These are phyloP conservation scores for Sycophila sp. DNA, from an alignment of 1,140 invertebrate species.

Conservation along the genomic window DNA sequence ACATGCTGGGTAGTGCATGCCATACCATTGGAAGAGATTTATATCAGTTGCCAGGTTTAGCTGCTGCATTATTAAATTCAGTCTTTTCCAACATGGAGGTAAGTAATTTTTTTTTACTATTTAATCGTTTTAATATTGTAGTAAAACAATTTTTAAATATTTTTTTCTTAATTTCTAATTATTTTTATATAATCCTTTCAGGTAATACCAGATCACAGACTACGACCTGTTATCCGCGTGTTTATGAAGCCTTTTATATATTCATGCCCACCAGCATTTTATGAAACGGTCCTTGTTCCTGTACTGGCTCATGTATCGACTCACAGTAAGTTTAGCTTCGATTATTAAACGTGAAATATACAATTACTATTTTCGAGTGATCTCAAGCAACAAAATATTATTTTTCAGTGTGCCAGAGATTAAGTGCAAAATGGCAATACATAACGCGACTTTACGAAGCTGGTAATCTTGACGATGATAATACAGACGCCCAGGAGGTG, in stretches of 20 bases:
- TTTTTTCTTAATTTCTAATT: constrained; percentile 31
- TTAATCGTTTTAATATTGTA: neutral
- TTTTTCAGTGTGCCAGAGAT: constrained; percentile 76
- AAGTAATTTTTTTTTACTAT: constrained; percentile 40
- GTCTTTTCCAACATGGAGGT: constrained; percentile 77
- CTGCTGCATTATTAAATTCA: constrained; percentile 71
- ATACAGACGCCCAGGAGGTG: constrained; percentile 85
- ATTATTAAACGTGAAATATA: neutral
- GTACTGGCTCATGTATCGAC: constrained; percentile 80
- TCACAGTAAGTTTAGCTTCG: constrained; percentile 71
- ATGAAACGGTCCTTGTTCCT: constrained; percentile 79
- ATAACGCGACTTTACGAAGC: constrained; percentile 79
- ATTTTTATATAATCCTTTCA: constrained; percentile 52
- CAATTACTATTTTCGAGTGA: neutral
- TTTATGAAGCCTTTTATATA: constrained; percentile 88
- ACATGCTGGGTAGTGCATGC: constrained; percentile 80
- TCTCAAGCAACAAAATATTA: neutral
- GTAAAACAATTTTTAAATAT: neutral
- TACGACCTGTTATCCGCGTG: constrained; percentile 82
- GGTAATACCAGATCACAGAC: constrained; percentile 84
- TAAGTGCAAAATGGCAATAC: constrained; percentile 83
- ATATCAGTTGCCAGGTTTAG: constrained; percentile 76
- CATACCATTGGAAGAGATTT: constrained; percentile 84
- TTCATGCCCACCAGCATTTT: constrained; percentile 82
- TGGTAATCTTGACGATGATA: constrained; percentile 79